Evolutionary conservation across 2,888 invertebrate genomes (phyloP), one percentile per base, ranked within the genome.

Genomic region (Empis stercorea): DNA sequence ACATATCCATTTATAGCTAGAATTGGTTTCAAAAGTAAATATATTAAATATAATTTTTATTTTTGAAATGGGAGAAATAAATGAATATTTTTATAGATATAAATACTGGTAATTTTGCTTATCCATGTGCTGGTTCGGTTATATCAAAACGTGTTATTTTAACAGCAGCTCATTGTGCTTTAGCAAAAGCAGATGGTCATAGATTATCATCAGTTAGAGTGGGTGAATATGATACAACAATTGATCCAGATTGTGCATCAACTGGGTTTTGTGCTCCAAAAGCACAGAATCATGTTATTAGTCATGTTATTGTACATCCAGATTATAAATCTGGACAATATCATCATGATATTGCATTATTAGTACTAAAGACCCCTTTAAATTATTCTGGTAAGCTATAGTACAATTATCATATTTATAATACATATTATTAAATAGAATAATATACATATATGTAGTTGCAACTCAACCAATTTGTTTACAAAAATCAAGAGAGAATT

Each of bases 151-250:
- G 70, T n/a, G 67, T 68, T 70, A 73, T 87, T 36, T 63, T 87
- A 32, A 86, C 86, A 0, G 85, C 87, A 0, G 86, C 85, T 0
- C 84, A 86, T 59, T 87, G 87, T 61, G 86, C 85, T 2, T 63
- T 86, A 45, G 85, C 84, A 1, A 84, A 82, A 61, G 81, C 83
- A 10, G 79, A 81, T 45, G 81, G 80, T 55, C 85, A 81, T 60
- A 80, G 83, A 66, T 64, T 87, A 85, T 80, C 79, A 48, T 78
- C 79, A 6, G 80, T 85, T 37, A 75, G 83, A 34, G 76, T 83
- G 1, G 87, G 87, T 0, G 86, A 87, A 66, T 86, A 78, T 71
- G 79, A 82, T 56, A 77, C 78, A 1, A 72, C 76, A n/a, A 75
- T 74, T 0, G 80, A 84, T 61, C 81, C 84, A 1, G 86, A 87